Base-by-base conservation (phyloP, 2,797 vertebrate genomes). In the Petrocephalus schoutedeni region DNA sequence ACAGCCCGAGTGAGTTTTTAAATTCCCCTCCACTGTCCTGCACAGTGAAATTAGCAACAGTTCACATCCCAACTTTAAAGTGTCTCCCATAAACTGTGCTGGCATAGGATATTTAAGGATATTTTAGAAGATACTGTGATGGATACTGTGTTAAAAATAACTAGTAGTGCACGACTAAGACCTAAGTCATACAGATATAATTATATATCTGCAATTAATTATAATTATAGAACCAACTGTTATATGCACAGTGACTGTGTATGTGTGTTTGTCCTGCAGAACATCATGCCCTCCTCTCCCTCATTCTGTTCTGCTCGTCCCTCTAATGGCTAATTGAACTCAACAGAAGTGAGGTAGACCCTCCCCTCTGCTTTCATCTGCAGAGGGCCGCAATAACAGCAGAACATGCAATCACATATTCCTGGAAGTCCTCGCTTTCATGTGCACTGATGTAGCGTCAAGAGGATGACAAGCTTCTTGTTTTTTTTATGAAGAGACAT, bases 251-350 rank as follows among this genome's bases (percentile, higher is more conserved):
- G 4, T n/a, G 56, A 7, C n/a, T 21, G 57, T 23, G 58, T 58
- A 28, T 41, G 57, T 45, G 36, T 14, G 56, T 61, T 28, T 61
- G 85, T 86, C 36, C 16, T 83, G 19, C 45, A 83, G 54, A 83
- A 83, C 80, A 51, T 54, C 9, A 51, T 83, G 85, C 64, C 9
- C 58, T 36, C 56, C 12, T 32, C 56, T 41, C 56, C 85, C 28
- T 36, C 28, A 1, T 16, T 64, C 85, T 61, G 56, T 58, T 36
- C 85, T 86, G 57, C 85, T 86, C 41, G 21, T 61, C 85, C 32
- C 32, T 32, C 36, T 86, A 86, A 86, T 86, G 58, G 57, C 58
- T 86, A 86, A 86, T 64, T 86, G 85, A 86, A 23, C 58, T 45
- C 85, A 64, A 58, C 85, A 61, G 85, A 49, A 23, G 8, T 16